Evolutionary conservation across 2,113 vertebrate genomes (phyloP).

Genomic region (Sapayoa aenigma): DNA sequence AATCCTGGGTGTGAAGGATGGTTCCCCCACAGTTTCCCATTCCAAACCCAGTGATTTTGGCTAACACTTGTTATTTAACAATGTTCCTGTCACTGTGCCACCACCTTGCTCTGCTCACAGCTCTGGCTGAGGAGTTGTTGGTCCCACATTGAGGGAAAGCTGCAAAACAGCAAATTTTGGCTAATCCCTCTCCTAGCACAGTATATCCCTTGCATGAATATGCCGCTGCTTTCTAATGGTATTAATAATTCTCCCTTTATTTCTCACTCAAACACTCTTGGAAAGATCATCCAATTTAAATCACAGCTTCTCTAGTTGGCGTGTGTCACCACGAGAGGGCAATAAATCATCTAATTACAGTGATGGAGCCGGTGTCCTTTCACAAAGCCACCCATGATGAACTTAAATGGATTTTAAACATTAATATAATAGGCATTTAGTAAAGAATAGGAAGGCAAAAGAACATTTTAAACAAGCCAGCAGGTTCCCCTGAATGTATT

Average conservation of each 20-base stretch:
- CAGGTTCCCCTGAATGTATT: conserved; percentile 51
- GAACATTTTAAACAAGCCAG: conserved; percentile 61
- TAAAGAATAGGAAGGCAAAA: conserved; percentile 56
- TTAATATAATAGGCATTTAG: conserved; percentile 67
- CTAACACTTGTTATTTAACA: not conserved
- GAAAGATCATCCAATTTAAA: conserved; percentile 71
- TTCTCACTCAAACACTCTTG: conserved; percentile 46
- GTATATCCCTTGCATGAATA: not conserved
- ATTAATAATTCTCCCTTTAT: conserved; percentile 57
- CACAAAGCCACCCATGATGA: conserved; percentile 49
- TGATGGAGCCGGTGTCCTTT: conserved; percentile 18
- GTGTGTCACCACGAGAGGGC: conserved; percentile 74
- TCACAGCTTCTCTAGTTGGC: conserved; percentile 58
- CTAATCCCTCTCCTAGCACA: conserved; percentile 15
- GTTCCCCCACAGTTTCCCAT: accelerated
- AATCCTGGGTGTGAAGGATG: not conserved
- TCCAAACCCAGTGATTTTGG: not conserved
- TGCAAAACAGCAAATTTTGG: conserved; percentile 7
- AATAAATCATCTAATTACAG: conserved; percentile 71
- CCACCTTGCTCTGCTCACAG: not conserved
- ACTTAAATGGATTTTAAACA: conserved; percentile 73
- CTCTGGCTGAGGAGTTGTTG: not conserved
- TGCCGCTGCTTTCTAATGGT: not conserved
- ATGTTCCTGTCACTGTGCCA: accelerated
- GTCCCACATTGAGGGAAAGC: accelerated